Base-by-base conservation (phyloP, 1,140 invertebrate species). In the Drosophila guanche region DNA sequence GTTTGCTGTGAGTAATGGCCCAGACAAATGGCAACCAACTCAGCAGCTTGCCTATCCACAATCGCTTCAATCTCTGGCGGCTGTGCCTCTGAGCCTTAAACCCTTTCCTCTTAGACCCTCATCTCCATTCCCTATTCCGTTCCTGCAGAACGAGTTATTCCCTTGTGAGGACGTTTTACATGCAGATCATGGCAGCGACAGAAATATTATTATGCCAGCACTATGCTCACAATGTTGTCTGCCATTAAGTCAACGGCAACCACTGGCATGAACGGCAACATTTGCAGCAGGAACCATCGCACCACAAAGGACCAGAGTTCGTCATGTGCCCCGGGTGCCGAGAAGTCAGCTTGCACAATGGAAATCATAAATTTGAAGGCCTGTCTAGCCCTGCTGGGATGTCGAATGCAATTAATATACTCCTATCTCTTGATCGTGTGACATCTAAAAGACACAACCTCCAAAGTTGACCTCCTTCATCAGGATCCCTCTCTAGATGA, bases 191-290 rank as follows among this genome's bases (percentile, higher is more conserved):
- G 57, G 54, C 78, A 67, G 71, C 73, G 71, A 85, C 81, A 86
- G 84, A 88, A 86, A 86, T 88, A 81, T 88, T 88, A 86, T 86
- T 86, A 86, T 86, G 81, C 76, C 83, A 77, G 78, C 83, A 86
- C 88, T 88, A 86, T 88, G 81, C 70, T 81, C 83, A 85, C 81
- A 85, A 85, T 85, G 81, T 86, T 76, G 81, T 88, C 78, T 75
- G 81, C 74, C 83, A 78, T 86, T 86, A 88, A 88, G 81, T 86
- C 83, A 81, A 62, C 76, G 45, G 55, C 74, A 65, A 52, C 68
- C 58, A 25, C 54, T 50, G 20, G 20, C 54, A 48, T 16, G 50
- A 42, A 56, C 46, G 48, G 33, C 59, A 55, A 41, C 63, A 67
- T 43, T 42, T 41, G 16, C 10, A 46, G 14, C 37, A 40, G 16